These are phyloP conservation scores for Steinernema hermaphroditum DNA, from an alignment of 2,888 invertebrate genomes.

Conservation along the genomic window DNA sequence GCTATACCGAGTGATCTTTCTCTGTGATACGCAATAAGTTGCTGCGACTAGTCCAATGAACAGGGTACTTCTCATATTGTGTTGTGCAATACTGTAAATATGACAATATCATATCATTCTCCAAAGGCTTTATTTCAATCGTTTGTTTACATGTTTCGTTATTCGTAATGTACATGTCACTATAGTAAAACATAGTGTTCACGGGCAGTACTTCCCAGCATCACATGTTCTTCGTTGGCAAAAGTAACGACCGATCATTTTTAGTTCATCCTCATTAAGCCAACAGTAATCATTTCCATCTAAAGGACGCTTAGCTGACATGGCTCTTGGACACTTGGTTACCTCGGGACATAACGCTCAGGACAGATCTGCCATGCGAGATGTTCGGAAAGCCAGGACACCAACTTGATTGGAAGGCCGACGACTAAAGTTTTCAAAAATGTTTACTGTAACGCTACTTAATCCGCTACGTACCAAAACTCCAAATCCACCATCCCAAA, in stretches of 20 bases:
- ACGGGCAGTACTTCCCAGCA: conserved; percentile 4
- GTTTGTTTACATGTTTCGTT: background rate
- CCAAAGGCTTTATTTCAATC: conserved; percentile 22
- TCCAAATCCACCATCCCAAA: conserved; percentile 17
- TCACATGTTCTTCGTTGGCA: conserved; percentile 6
- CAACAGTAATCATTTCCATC: background rate
- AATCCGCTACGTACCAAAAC: background rate
- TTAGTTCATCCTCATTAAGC: background rate
- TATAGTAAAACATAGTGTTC: background rate
- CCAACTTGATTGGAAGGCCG: background rate
- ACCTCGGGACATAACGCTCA: background rate
- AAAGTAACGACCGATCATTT: background rate
- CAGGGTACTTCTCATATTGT: conserved; percentile 19
- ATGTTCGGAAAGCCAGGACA: background rate
- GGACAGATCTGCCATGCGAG: background rate
- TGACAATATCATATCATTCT: background rate
- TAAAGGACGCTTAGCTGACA: background rate
- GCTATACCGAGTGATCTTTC: background rate
- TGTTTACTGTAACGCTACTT: background rate
- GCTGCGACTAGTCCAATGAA: background rate
- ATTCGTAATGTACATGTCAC: background rate
- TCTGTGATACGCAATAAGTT: background rate
- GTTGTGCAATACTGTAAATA: conserved; percentile 11
- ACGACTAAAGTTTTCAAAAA: background rate
- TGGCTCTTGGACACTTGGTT: background rate